A percentile compares a stretch with the other conserved stretches of the same genome.
These are phyloP conservation scores for Acleris sparsana DNA, from an alignment of 2,888 invertebrate species.

Conservation along the genomic window DNA sequence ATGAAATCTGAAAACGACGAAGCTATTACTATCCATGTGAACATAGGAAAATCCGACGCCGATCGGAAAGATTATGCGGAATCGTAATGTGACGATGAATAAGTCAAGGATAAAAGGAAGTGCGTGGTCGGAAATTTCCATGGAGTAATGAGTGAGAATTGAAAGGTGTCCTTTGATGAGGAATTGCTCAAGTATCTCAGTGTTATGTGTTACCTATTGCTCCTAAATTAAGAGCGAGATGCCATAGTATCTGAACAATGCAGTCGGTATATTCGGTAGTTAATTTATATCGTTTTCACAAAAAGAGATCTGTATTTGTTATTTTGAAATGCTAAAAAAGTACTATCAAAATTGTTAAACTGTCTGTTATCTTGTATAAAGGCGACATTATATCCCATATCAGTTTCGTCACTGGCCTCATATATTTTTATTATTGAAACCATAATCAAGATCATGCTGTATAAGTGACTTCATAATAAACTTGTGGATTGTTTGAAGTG, in stretches of 20 bases:
- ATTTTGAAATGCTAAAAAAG: not conserved
- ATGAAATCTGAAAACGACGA: constrained; percentile 76
- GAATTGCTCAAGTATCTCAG: constrained; percentile 29
- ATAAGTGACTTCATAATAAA: no score
- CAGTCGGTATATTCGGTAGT: not conserved
- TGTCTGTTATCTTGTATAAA: no score
- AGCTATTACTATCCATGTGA: constrained; percentile 77
- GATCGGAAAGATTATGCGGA: constrained; percentile 63
- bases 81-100: constrained; percentile 45
- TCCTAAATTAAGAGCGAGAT: not conserved
- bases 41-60: constrained; percentile 68
- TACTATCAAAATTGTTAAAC: no score
- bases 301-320: constrained; percentile 12
- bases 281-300: not conserved
- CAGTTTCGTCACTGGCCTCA: not conserved
- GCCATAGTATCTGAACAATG: not conserved
- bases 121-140: constrained; percentile 2
- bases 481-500: constrained; percentile 13
- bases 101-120: constrained; percentile 2
- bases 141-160: not conserved
- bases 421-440: not conserved
- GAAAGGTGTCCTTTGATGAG: not conserved
- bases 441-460: not conserved
- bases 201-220: not conserved
- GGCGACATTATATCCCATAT: no score